Evolutionary conservation across 1,140 invertebrate genomes (phyloP).

Genomic region (Meloidogyne exigua): DNA sequence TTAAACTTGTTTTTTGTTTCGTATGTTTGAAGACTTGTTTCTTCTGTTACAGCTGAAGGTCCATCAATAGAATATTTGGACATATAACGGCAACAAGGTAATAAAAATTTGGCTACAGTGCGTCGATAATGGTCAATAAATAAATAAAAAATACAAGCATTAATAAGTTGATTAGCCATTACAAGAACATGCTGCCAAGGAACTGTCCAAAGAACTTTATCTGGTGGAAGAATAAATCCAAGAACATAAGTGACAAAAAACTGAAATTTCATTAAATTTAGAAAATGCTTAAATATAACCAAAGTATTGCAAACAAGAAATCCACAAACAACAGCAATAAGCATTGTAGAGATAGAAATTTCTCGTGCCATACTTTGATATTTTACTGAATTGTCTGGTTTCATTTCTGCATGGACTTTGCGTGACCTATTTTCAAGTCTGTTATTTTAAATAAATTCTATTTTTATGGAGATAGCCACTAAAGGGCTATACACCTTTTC

Average conservation of each 20-base stretch:
- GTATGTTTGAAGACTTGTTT: not conserved
- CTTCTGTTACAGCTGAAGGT: not conserved
- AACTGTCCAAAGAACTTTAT: not conserved
- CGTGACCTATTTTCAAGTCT: constrained; percentile 1
- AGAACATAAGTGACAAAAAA: constrained; percentile 1
- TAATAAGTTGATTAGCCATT: not conserved
- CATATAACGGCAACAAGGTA: not conserved
- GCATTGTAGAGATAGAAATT: not conserved
- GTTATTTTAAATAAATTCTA: not conserved
- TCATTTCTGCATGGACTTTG: not conserved
- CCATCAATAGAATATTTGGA: not conserved
- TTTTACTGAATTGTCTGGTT: not conserved
- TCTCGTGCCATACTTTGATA: constrained; percentile 2
- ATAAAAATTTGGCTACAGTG: not conserved
- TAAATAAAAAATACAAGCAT: constrained; percentile 5
- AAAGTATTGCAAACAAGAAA: constrained; percentile 3
- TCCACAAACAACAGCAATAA: not conserved
- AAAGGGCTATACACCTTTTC: too few species aligned
- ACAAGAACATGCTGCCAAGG: not conserved
- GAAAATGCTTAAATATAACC: not conserved
- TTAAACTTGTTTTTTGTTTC: not conserved
- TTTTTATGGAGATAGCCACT: too few species aligned
- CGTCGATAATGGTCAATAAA: not conserved
- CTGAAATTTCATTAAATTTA: not conserved
- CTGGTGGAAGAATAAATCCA: not conserved